Conservation (phyloP, 2,888 invertebrate species). For the Agriopis leucophaearia region DNA sequence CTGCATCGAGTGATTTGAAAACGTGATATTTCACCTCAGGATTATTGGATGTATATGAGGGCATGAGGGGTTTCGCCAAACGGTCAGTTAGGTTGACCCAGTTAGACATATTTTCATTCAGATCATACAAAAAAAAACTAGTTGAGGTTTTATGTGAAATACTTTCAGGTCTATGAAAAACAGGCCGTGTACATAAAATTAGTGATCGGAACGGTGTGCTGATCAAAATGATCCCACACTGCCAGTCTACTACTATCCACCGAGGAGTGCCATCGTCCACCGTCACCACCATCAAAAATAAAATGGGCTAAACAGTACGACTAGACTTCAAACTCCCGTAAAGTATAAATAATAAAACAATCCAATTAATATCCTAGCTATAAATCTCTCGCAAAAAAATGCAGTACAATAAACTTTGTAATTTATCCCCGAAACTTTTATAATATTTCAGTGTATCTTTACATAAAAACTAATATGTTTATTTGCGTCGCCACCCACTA, state of each 20-base stretch:
- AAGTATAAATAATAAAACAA: conserved; percentile 16
- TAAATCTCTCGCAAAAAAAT: conserved; percentile 19
- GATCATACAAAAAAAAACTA: neutral
- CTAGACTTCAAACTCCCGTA: neutral
- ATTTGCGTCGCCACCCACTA: neutral
- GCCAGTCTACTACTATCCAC: too few species aligned
- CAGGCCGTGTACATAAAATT: too few species aligned
- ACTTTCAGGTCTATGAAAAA: too few species aligned
- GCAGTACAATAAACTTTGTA: conserved; percentile 14
- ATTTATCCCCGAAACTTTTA: conserved; percentile 24
- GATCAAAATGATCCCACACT: too few species aligned
- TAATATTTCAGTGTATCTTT: conserved; percentile 26
- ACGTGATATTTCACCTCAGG: conserved; percentile 23
- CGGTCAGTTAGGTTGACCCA: neutral
- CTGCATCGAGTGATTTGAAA: conserved; percentile 13
- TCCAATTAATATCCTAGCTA: conserved; percentile 14
- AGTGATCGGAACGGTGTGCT: too few species aligned
- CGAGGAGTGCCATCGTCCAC: too few species aligned
- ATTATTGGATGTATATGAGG: conserved; percentile 24
- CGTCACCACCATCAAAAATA: too few species aligned
- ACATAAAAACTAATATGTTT: conserved; percentile 30
- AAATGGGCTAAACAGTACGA: neutral
- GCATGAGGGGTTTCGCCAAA: conserved; percentile 11
- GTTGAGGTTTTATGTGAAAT: too few species aligned
- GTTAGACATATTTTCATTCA: neutral